phyloP scores from a whole-genome alignment of 2,888 invertebrate genomes.

The Encarsia formosa region DNA sequence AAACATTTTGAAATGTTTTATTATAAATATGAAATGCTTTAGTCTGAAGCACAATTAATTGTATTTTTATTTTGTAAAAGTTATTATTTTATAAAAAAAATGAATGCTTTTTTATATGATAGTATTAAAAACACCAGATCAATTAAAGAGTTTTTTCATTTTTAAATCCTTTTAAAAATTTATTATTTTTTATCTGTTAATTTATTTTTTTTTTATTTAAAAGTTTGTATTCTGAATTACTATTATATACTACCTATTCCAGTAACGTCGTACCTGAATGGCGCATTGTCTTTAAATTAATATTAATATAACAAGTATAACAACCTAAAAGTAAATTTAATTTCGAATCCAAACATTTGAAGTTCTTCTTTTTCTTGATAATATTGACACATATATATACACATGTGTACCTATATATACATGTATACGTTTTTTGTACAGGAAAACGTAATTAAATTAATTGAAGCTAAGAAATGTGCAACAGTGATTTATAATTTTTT shows the following conservation, averaged over 20 bases:
- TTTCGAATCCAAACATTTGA: too few relatives aligned
- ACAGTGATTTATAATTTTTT: too few relatives aligned
- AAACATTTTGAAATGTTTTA: constrained; percentile 15
- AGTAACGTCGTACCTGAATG: neutral
- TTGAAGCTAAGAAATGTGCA: too few relatives aligned
- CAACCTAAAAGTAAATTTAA: too few relatives aligned
- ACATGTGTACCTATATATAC: too few relatives aligned
- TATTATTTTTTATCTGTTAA: neutral
- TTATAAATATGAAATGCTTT: constrained; percentile 9
- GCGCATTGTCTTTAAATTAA: neutral
- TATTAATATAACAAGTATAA: constrained; percentile 1
- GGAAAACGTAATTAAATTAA: too few relatives aligned
- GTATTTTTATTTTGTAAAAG: constrained; percentile 23
- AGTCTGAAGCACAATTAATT: constrained; percentile 21
- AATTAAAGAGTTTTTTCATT: constrained; percentile 2
- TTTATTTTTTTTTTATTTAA: neutral
- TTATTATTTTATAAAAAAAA: constrained; percentile 26
- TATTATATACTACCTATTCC: neutral
- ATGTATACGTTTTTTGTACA: too few relatives aligned
- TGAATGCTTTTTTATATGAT: constrained; percentile 24
- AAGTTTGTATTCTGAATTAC: neutral
- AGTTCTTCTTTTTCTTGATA: too few relatives aligned
- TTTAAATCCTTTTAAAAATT: neutral
- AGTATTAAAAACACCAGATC: constrained; percentile 21
- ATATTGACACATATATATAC: too few relatives aligned